Base-by-base conservation (phyloP, 2,888 invertebrate species). In the Scaptomyza tumidula region DNA sequence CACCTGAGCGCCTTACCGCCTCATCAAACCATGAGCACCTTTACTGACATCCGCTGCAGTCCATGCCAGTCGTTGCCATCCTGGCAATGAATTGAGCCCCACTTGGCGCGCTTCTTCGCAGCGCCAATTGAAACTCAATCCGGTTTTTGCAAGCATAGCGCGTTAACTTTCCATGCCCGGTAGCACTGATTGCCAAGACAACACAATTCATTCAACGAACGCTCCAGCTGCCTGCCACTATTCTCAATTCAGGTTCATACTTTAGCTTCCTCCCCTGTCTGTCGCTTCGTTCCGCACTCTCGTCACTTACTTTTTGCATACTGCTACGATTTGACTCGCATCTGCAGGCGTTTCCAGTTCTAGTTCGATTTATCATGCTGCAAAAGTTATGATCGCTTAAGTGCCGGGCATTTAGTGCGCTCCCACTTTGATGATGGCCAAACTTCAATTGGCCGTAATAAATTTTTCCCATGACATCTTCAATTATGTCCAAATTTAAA, bases 151-250 rank as follows among this genome's bases (percentile, higher is more conserved):
- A 41, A 4, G 53, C 44, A 43, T 14, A 65, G 54, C 55, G 71
- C 78, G 77, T 75, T 80, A 80, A 88, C 88, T 85, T 88, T 84
- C 79, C 68, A 78, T 88, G 88, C 85, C 88, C 88, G 68, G 88
- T 85, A 85, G 85, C 85, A 70, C 73, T 87, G 83, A 87, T 84
- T 87, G 87, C 76, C 41, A 58, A 56, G 58, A 74, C 68, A 58
- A 57, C 54, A 63, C 74, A 81, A 81, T 85, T 83, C 82, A 69
- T 80, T 78, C 84, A 76, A 56, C 7, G 14, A 76, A 56, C 6
- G 14, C 9, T 16, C 56, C 82, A 75, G 74, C 66, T 55, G 68
- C 31, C 9, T 31, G 31, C 82, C 48, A 37, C 57, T 45, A 41
- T 31, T 50, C 35, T 37, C 53, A 27, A 45, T 61, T 43, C 75